A percentile compares a stretch with the other conserved stretches of the same genome.
phyloP scores from a whole-genome alignment of 2,113 vertebrate genomes.

The Lepus americanus region DNA sequence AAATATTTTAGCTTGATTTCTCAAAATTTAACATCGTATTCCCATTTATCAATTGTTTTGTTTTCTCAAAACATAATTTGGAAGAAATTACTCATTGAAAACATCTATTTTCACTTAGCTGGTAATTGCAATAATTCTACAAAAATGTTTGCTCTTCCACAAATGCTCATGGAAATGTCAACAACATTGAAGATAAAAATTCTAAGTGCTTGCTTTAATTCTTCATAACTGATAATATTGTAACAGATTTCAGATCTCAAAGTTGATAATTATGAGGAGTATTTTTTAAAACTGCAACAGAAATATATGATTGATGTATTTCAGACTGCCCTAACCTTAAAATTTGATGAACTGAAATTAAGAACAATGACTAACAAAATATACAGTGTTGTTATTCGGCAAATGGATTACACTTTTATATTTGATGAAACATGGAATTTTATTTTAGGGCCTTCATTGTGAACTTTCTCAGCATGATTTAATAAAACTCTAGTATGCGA shows the following conservation, averaged over 20 bases:
- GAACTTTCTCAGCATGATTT: conserved; percentile 89
- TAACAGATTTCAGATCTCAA: background rate
- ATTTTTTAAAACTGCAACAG: background rate
- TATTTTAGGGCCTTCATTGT: conserved; percentile 82
- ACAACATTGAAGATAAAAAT: background rate
- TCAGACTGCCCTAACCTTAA: background rate
- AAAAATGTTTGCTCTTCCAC: background rate
- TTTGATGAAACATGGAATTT: conserved; percentile 84
- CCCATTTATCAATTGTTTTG: background rate
- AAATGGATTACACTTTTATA: conserved; percentile 85
- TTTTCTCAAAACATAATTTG: conserved; percentile 29
- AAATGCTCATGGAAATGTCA: background rate
- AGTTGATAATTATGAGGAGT: background rate
- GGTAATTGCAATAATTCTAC: background rate
- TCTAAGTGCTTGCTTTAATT: background rate
- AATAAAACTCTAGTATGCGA: conserved; percentile 87
- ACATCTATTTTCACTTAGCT: background rate
- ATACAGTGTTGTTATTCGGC: conserved; percentile 81
- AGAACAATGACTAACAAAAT: conserved; percentile 80
- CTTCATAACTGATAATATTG: conserved; percentile 9
- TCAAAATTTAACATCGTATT: background rate
- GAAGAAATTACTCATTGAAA: conserved; percentile 37
- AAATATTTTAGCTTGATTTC: background rate
- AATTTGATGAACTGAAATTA: conserved; percentile 82
- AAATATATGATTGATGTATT: background rate